Percentiles rank a stretch among this genome's conserved stretches.
Evolutionary conservation across 2,888 invertebrate species (phyloP).

Genomic region (Coleophora flavipennella): DNA sequence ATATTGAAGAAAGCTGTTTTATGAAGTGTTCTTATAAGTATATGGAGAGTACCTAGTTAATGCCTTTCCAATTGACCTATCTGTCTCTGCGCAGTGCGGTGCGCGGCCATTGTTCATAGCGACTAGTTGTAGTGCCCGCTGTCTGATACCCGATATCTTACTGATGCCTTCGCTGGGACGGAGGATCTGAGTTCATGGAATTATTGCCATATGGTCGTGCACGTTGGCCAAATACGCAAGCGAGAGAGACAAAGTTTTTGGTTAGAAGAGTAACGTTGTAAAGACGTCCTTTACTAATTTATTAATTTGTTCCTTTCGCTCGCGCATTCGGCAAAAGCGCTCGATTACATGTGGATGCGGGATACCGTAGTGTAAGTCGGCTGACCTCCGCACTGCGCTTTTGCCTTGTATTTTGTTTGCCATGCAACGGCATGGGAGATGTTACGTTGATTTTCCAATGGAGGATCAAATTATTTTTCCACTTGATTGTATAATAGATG

Average conservation of each 20-base stretch:
- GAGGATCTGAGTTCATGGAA: neutral
- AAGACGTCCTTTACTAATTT: neutral
- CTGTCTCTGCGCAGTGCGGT: slow-evolving; percentile 21
- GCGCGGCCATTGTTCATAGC: slow-evolving; percentile 20
- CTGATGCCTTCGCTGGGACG: slow-evolving; percentile 12
- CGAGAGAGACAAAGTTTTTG: too few relatives aligned
- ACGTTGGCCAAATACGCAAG: too few relatives aligned
- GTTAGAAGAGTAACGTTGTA: too few relatives aligned
- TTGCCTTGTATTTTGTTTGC: slow-evolving; percentile 57
- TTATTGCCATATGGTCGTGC: too few relatives aligned
- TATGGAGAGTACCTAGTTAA: slow-evolving; percentile 44
- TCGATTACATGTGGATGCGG: too few relatives aligned
- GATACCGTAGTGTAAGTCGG: slow-evolving; percentile 13
- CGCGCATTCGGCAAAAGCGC: slow-evolving; percentile 20
- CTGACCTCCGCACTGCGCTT: slow-evolving; percentile 23
- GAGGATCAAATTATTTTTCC: slow-evolving; percentile 69
- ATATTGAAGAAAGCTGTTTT: slow-evolving; percentile 61
- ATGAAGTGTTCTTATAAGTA: slow-evolving; percentile 70
- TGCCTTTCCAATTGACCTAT: slow-evolving; percentile 30
- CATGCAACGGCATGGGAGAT: slow-evolving; percentile 51
- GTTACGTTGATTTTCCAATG: slow-evolving; percentile 59
- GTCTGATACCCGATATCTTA: slow-evolving; percentile 3
- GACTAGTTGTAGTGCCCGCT: slow-evolving; percentile 19
- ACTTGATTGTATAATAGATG: slow-evolving; percentile 54
- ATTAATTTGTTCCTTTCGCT: slow-evolving; percentile 24